phyloP scores from a whole-genome alignment of 2,888 invertebrate species.

The Corythucha ciliata region DNA sequence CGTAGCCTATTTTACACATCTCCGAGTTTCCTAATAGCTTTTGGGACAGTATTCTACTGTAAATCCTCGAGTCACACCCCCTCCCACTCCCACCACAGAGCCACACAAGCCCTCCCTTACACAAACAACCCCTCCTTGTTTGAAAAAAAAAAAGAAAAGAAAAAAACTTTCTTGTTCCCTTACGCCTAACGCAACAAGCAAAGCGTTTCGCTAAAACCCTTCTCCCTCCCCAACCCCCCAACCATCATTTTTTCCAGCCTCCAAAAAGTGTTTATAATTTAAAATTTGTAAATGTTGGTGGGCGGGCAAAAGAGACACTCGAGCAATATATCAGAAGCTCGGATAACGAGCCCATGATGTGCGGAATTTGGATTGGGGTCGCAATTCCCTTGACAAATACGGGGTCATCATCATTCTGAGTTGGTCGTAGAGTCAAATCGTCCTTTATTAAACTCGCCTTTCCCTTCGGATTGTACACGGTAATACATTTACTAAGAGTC shows the following conservation, averaged over 20 bases:
- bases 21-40: slow-evolving; percentile 33
- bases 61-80: slow-evolving; percentile 13
- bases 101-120: slow-evolving; percentile 7
- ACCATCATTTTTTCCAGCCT: too few species aligned
- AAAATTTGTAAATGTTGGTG: too few species aligned
- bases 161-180: slow-evolving; percentile 6
- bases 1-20: slow-evolving; percentile 34
- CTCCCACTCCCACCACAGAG: background rate
- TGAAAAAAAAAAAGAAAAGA: slow-evolving; percentile 14
- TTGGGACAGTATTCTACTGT: slow-evolving; percentile 28
- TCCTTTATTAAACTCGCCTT: slow-evolving; percentile 24
- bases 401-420: slow-evolving; percentile 26
- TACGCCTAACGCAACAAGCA: too few species aligned
- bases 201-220: too few species aligned
- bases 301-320: slow-evolving; percentile 20
- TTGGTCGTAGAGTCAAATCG: slow-evolving; percentile 21
- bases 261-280: too few species aligned
- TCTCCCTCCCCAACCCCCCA: too few species aligned
- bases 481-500: slow-evolving; percentile 24
- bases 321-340: slow-evolving; percentile 23
- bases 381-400: slow-evolving; percentile 28
- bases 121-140: slow-evolving; percentile 9
- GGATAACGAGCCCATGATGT: slow-evolving; percentile 27
- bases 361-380: slow-evolving; percentile 26
- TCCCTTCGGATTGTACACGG: slow-evolving; percentile 23